Evolutionary conservation across 2,888 invertebrate genomes (phyloP), one percentile per base, ranked within the genome.

Genomic region (Eristalis intricaria): DNA sequence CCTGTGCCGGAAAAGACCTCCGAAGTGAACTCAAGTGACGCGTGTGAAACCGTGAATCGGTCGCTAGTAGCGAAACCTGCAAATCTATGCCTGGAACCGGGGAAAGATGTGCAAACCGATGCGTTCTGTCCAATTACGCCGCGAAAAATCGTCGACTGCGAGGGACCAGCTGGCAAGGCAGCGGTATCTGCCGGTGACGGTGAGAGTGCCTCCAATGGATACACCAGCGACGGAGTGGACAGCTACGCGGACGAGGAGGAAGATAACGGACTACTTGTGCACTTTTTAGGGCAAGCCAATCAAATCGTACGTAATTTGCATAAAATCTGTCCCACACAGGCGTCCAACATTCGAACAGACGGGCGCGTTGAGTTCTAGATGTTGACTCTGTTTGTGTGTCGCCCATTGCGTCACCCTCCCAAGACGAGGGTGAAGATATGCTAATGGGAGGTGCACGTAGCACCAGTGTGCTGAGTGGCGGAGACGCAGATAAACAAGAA

Each of bases 241-340:
- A 89, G 89, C 73, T 89, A 90, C 50, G 88, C 88, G 73, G 84
- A 82, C 64, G 89, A 73, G 35, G 90, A 90, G 68, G 89, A 91
- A 69, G 90, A 91, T 43, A 90, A 91, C 88, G 91, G 90, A 89
- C 85, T 91, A 60, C 90, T 92, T 85, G 91, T 92, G 50, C 90
- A 92, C 84, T 91, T 92, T 89, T 89, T 92, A 87, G 92, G 90
- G 84, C 91, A 91, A 90, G 90, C 91, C 65, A 91, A 92, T 91
- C 90, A 90, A 89, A 91, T 92, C 90, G 92, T 92, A 92, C 89
- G 91, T 90, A 78, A 81, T 84, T 83, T 87, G 71, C 83, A 85
- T 88, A 77, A 66, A 50, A 50, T 50, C 50, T 50, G 50, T 50
- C 50, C 50, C 50, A 19, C 38, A 38, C 38, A 38, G 11, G 13